Percentiles rank a stretch among this genome's conserved stretches.
phyloP scores from a whole-genome alignment of 2,797 vertebrate genomes.

The Siniperca scherzeri region DNA sequence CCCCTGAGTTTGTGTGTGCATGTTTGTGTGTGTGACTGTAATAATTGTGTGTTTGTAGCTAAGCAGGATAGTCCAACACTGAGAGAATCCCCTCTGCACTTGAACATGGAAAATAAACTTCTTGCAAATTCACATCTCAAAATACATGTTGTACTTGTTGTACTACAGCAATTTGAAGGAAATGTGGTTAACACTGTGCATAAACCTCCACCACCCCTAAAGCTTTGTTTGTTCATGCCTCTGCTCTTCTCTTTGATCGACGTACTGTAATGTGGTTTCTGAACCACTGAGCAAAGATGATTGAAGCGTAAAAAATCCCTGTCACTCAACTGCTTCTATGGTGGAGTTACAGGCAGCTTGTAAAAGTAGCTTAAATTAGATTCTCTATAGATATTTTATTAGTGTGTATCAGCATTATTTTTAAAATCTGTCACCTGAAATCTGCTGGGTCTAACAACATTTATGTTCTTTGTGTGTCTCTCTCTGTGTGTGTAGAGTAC shows the following conservation, averaged over 20 bases:
- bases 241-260: conserved; percentile 33
- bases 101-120: background rate
- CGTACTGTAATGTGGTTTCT: background rate
- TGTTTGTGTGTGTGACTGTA: background rate
- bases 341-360: conserved; percentile 10
- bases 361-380: conserved; percentile 13
- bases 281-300: conserved; percentile 27
- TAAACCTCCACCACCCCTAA: background rate
- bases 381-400: background rate
- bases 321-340: conserved; percentile 13
- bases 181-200: conserved; percentile 3
- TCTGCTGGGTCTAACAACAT: conserved; percentile 22
- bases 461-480: conserved; percentile 34
- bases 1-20: background rate
- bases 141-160: conserved; percentile 1
- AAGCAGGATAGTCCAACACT: background rate
- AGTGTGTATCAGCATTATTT: background rate
- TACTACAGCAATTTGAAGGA: conserved; percentile 1
- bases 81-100: background rate
- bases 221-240: conserved; percentile 23
- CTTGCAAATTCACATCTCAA: conserved; percentile 16
- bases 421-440: conserved; percentile 5
- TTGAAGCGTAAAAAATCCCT: conserved; percentile 24
- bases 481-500: conserved; percentile 86
- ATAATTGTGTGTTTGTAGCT: background rate